A percentile compares a stretch with the other conserved stretches of the same genome.
These are phyloP conservation scores for Gallirallus australis DNA, from an alignment of 2,797 vertebrate genomes.

Conservation along the genomic window DNA sequence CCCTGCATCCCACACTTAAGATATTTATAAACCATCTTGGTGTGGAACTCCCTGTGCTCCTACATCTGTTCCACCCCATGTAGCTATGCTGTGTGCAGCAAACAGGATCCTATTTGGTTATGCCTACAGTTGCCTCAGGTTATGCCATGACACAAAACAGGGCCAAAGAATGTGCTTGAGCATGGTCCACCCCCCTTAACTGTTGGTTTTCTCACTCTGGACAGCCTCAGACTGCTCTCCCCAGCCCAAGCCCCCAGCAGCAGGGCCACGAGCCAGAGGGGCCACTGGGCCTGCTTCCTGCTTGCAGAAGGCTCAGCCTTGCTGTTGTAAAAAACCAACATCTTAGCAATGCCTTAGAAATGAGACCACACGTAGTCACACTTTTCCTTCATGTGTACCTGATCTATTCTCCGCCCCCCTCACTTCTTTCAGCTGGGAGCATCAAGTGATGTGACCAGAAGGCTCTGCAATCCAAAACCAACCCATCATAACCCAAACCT, in stretches of 20 bases:
- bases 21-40: no score
- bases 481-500: fast-evolving
- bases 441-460: fast-evolving
- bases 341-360: background rate
- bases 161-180: background rate
- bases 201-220: fast-evolving
- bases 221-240: background rate
- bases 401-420: background rate
- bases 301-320: background rate
- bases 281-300: fast-evolving
- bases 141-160: background rate
- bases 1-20: no score
- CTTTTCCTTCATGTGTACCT: background rate
- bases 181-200: fast-evolving
- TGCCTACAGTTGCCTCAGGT: background rate
- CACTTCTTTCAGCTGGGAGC: background rate
- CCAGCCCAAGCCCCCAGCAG: background rate
- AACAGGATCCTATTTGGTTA: background rate
- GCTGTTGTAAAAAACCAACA: fast-evolving
- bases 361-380: background rate
- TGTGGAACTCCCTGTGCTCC: background rate
- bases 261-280: fast-evolving
- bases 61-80: background rate
- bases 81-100: background rate
- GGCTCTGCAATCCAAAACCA: background rate